Conservation (phyloP, 2,888 invertebrate species). For the Trypoxylon attenuatum region DNA sequence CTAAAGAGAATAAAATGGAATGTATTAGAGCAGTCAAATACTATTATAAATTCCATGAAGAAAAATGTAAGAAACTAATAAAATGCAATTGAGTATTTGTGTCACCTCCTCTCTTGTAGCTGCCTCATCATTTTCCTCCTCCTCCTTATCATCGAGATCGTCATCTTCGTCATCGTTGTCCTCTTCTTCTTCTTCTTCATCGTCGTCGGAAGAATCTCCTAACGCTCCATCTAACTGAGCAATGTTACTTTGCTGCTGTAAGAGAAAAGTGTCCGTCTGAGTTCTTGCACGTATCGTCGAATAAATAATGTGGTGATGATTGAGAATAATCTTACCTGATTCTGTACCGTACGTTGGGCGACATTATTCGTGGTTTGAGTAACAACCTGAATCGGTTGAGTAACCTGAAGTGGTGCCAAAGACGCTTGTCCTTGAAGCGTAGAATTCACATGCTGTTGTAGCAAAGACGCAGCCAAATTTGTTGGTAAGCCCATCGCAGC, state of each 20-base stretch:
- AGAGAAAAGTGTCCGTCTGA: no score
- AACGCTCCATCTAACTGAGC: constrained; percentile 79
- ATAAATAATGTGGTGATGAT: no score
- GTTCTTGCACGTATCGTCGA: no score
- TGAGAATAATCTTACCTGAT: no score
- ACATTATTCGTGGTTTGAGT: constrained; percentile 60
- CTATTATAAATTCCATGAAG: not conserved
- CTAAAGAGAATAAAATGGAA: constrained; percentile 70
- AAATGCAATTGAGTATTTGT: constrained; percentile 4
- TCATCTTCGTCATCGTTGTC: constrained; percentile 76
- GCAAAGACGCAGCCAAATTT: constrained; percentile 85
- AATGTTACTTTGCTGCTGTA: constrained; percentile 62
- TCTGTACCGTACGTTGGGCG: constrained; percentile 62
- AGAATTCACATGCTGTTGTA: constrained; percentile 93
- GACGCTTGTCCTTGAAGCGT: constrained; percentile 80
- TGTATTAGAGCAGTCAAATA: not conserved
- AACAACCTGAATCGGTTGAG: constrained; percentile 64
- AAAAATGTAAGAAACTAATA: not conserved
- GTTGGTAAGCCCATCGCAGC: constrained; percentile 92
- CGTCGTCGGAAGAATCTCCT: constrained; percentile 84
- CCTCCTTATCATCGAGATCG: constrained; percentile 75
- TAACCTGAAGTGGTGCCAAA: constrained; percentile 67
- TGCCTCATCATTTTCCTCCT: constrained; percentile 73
- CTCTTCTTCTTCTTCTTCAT: constrained; percentile 84
- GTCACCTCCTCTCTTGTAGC: constrained; percentile 70